These are phyloP conservation scores for Neodon shergylaensis DNA, from an alignment of 2,113 vertebrate genomes.

Conservation along the genomic window DNA sequence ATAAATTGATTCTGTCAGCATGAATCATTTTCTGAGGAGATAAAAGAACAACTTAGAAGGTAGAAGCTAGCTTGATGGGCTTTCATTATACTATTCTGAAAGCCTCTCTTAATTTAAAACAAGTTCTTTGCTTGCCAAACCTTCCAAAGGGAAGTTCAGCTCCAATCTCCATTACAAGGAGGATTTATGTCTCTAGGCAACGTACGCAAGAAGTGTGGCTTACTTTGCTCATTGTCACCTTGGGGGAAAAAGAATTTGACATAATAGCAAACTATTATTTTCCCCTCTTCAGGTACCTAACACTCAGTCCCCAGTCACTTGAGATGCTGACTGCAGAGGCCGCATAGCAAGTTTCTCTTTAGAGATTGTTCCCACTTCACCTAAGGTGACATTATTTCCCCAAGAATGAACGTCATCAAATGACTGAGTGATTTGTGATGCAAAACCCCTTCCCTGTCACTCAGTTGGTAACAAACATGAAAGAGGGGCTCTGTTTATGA, in stretches of 20 bases:
- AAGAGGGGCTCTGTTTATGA: not conserved
- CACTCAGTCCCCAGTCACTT: not conserved
- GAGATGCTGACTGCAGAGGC: not conserved
- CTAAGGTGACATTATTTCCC: not conserved
- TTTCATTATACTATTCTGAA: slow-evolving; percentile 32
- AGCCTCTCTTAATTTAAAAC: slow-evolving; percentile 22
- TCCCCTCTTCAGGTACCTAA: not conserved
- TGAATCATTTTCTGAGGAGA: slow-evolving; percentile 19
- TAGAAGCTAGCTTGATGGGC: not conserved
- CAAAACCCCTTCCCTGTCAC: not conserved
- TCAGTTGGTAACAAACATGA: not conserved
- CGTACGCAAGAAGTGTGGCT: not conserved
- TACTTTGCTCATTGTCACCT: not conserved
- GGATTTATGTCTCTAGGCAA: slow-evolving; percentile 22
- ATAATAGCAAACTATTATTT: too few relatives aligned
- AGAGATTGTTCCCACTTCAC: not conserved
- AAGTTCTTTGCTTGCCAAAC: not conserved
- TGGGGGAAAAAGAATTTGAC: not conserved
- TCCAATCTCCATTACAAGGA: not conserved
- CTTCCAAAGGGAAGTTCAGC: not conserved
- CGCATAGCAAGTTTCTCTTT: not conserved
- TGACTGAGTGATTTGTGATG: not conserved
- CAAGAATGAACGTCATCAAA: not conserved
- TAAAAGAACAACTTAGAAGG: not conserved
- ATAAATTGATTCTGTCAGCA: not conserved